Percentiles rank a stretch among this genome's conserved stretches.
These are phyloP conservation scores for Entomobrya proxima DNA, from an alignment of 2,888 invertebrate species.

Conservation along the genomic window DNA sequence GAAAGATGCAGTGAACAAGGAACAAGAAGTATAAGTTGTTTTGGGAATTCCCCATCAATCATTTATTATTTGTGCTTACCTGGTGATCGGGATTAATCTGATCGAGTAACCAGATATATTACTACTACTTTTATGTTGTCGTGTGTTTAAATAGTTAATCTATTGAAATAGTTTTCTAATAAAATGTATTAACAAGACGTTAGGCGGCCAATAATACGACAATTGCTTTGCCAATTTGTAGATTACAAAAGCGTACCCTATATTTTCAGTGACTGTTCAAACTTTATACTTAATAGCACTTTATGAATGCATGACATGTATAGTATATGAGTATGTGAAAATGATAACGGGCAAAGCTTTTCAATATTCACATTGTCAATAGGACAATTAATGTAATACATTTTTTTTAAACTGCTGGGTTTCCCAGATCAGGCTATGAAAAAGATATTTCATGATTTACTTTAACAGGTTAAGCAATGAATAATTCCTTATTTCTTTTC, in stretches of 20 bases:
- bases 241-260: background rate
- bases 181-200: background rate
- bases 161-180: background rate
- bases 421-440: too few relatives aligned
- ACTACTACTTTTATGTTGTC: background rate
- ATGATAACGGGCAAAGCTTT: background rate
- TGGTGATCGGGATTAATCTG: background rate
- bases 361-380: background rate
- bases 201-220: background rate
- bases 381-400: too few relatives aligned
- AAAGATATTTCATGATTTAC: too few relatives aligned
- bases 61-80: background rate
- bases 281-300: background rate
- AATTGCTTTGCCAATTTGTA: background rate
- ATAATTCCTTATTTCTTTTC: too few relatives aligned
- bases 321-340: background rate
- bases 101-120: constrained; percentile 19
- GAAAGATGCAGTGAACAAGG: background rate
- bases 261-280: background rate
- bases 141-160: background rate
- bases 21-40: constrained; percentile 37
- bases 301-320: background rate
- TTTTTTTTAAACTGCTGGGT: too few relatives aligned
- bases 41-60: constrained; percentile 56
- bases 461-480: too few relatives aligned